Evolutionary conservation across 2,113 vertebrate species (phyloP).

Genomic region (Phrynosoma platyrhinos): DNA sequence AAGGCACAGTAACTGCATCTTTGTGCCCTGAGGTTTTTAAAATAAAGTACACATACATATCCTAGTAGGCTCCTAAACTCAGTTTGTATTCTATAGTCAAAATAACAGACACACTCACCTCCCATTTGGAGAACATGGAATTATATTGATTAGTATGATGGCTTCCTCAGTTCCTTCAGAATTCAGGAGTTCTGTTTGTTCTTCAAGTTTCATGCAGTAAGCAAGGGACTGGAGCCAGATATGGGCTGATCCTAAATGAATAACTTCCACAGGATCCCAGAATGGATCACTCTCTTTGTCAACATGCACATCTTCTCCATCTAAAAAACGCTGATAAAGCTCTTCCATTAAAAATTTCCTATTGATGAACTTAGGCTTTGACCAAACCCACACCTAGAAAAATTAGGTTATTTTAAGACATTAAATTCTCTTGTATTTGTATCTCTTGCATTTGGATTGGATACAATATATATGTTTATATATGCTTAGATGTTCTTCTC

Average conservation of each 20-base stretch:
- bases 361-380: conserved; percentile 90
- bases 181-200: conserved; percentile 86
- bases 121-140: conserved; percentile 82
- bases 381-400: conserved; percentile 90
- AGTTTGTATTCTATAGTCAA: neutral
- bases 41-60: too few species aligned
- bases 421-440: too few species aligned
- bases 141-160: conserved; percentile 78
- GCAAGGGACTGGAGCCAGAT: conserved; percentile 90
- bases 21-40: neutral
- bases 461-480: neutral
- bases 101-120: conserved; percentile 64
- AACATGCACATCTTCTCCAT: conserved; percentile 59
- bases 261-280: conserved; percentile 87
- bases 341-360: conserved; percentile 93
- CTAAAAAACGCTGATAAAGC: conserved; percentile 82
- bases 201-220: conserved; percentile 83
- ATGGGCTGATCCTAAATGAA: conserved; percentile 87
- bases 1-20: neutral
- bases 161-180: conserved; percentile 87
- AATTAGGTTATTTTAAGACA: neutral
- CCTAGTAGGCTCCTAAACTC: neutral
- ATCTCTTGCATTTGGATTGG: too few species aligned
- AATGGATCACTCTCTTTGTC: conserved; percentile 82
- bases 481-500: neutral